These are phyloP conservation scores for Troides aeacus DNA, from an alignment of 2,888 invertebrate species.

Conservation along the genomic window DNA sequence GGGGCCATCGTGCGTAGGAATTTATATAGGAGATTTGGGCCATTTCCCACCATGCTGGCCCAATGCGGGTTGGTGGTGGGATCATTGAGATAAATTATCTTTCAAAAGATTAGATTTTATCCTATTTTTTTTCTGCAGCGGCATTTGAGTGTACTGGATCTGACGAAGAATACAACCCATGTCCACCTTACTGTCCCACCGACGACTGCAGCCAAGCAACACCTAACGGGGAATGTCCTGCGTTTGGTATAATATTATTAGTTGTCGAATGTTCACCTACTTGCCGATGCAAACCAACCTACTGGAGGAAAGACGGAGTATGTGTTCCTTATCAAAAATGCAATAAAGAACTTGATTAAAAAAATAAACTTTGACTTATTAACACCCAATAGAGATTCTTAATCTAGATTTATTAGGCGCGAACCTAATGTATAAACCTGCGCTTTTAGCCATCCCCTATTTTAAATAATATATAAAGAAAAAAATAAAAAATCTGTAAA, in stretches of 20 bases:
- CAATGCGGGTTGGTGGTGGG: too few relatives aligned
- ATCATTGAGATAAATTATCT: too few relatives aligned
- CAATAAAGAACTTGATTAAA: background rate
- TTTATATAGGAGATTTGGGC: too few relatives aligned
- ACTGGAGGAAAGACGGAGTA: conserved; percentile 39
- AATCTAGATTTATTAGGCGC: too few relatives aligned
- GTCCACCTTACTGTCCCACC: conserved; percentile 42
- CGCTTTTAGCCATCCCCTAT: too few relatives aligned
- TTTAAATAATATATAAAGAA: too few relatives aligned
- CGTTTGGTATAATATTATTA: conserved; percentile 33
- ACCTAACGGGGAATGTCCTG: conserved; percentile 37
- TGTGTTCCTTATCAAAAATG: conserved; percentile 42
- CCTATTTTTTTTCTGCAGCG: conserved; percentile 35
- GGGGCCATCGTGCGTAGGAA: too few relatives aligned
- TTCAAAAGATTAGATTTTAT: background rate
- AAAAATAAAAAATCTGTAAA: too few relatives aligned
- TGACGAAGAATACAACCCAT: conserved; percentile 39
- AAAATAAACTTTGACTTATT: background rate
- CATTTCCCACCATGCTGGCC: too few relatives aligned
- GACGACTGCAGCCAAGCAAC: conserved; percentile 41
- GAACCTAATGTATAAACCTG: too few relatives aligned
- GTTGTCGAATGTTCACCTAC: conserved; percentile 38
- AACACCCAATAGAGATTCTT: background rate
- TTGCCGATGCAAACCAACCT: conserved; percentile 38
- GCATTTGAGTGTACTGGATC: conserved; percentile 38